Evolutionary conservation across 2,113 vertebrate genomes (phyloP).

Genomic region (Carettochelys insculpta): DNA sequence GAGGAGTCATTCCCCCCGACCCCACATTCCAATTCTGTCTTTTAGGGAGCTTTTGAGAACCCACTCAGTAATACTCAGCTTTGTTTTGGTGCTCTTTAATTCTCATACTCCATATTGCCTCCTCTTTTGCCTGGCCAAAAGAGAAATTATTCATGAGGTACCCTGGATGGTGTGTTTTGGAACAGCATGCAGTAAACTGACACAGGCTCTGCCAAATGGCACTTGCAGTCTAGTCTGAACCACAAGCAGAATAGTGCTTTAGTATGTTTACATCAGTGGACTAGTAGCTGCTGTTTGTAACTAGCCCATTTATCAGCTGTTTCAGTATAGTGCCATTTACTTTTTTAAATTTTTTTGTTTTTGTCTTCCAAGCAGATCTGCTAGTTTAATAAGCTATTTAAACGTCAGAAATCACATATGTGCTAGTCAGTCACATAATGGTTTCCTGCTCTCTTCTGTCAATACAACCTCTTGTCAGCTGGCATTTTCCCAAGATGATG

Average conservation of each 20-base stretch:
- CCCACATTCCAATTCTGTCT: background rate
- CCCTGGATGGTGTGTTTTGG: slow-evolving; percentile 55
- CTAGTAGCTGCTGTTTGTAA: slow-evolving; percentile 67
- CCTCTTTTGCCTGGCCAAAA: slow-evolving; percentile 41
- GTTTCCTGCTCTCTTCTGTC: slow-evolving; percentile 59
- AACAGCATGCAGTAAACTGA: slow-evolving; percentile 46
- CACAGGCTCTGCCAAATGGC: slow-evolving; percentile 60
- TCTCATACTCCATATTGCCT: slow-evolving; percentile 10
- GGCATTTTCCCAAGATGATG: slow-evolving; percentile 72
- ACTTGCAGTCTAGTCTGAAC: slow-evolving; percentile 69
- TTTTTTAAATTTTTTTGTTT: slow-evolving; percentile 39
- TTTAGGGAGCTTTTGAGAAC: slow-evolving; percentile 17
- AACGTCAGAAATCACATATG: slow-evolving; percentile 71
- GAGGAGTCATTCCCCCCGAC: background rate
- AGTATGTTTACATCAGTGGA: slow-evolving; percentile 52
- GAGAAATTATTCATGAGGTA: slow-evolving; percentile 44
- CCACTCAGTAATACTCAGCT: background rate
- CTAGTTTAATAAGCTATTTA: slow-evolving; percentile 70
- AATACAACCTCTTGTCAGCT: slow-evolving; percentile 67
- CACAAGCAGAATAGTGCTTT: slow-evolving; percentile 40
- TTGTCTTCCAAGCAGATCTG: slow-evolving; percentile 66
- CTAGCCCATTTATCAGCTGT: slow-evolving; percentile 69
- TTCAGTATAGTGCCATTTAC: slow-evolving; percentile 67
- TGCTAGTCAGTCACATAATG: slow-evolving; percentile 66
- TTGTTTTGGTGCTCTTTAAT: slow-evolving; percentile 45